Base-by-base conservation (phyloP, 2,797 vertebrate species). In the Eospalax fontanierii region DNA sequence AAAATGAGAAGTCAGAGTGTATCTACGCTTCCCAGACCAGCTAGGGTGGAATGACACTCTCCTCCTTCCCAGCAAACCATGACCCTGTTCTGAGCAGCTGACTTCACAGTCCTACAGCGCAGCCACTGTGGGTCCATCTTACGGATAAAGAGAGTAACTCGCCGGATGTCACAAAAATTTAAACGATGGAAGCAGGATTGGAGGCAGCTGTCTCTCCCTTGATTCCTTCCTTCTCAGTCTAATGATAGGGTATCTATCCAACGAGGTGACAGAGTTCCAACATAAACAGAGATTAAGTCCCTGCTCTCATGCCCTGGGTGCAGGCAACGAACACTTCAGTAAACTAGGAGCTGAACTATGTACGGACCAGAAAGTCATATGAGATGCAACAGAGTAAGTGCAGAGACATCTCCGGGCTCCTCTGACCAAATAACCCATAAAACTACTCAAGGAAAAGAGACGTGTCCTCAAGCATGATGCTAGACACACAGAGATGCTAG, bases 401-500 rank as follows among this genome's bases (percentile, higher is more conserved):
- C 1, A 16, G 73, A 6, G 6, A 0, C 8, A 22, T 21, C 6
- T 82, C 38, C 76, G 30, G 61, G 65, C 30, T 33, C 46, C 10
- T 18, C 40, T 73, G 73, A 40, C 43, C 74, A 43, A 6, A 71
- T 59, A 85, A 81, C 18, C 33, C 28, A 4, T 7, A 30, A 66
- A 90, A 74, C 38, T 19, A 26, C 6, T 1, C 38, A 26, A 66
- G 59, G 71, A n/a, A 5, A 71, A 54, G 21, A 46, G 59, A 63
- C 1, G 0, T 16, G 7, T 2, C n/a, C 30, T 28, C 6, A 10
- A 19, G 54, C 83, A 57, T 18, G 61, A 57, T 0, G 2, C 12
- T 35, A 22, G 57, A 63, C 7, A 0, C 0, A 2, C 24, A 46
- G 50, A 3, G 2, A 12, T 22, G 35, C n/a, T 15, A 8, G 87